A percentile compares a stretch with the other conserved stretches of the same genome.
Conservation (phyloP, 30 jellyfish, hydroid and myxozoan genomes). For the Hydractinia echinata region DNA sequence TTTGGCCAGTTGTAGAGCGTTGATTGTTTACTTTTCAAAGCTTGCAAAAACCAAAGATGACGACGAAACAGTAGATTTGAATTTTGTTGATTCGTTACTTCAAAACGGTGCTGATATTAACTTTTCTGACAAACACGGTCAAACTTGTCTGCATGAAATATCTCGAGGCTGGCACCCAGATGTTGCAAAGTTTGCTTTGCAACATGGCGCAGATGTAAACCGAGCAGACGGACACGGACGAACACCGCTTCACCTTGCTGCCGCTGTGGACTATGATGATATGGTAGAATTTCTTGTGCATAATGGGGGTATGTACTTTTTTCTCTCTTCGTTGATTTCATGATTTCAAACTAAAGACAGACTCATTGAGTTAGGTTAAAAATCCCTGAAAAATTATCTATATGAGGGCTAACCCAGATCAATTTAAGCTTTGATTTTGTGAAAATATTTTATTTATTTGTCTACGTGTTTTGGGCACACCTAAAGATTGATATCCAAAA, state of each 20-base stretch:
- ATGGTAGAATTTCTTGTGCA: conserved; percentile 87
- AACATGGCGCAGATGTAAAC: conserved; percentile 90
- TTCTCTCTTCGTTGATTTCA: neutral
- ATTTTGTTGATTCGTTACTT: conserved; percentile 85
- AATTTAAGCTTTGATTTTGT: too few species aligned
- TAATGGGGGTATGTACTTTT: conserved; percentile 82
- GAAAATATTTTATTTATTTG: too few species aligned
- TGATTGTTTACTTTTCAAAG: conserved; percentile 91
- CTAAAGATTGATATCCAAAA: too few species aligned
- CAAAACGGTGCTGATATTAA: conserved; percentile 97
- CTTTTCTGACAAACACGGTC: conserved; percentile 90
- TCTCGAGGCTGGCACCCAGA: conserved; percentile 99
- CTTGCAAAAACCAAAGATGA: conserved; percentile 88
- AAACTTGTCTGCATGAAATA: conserved; percentile 87
- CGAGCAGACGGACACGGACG: conserved; percentile 88
- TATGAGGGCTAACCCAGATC: too few species aligned
- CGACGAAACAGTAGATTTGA: conserved; percentile 83
- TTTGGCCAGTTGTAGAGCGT: conserved; percentile 97
- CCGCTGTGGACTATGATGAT: conserved; percentile 96
- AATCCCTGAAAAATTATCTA: too few species aligned
- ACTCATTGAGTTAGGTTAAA: too few species aligned
- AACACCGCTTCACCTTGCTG: conserved; percentile 94
- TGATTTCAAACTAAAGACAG: too few species aligned
- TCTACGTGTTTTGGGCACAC: too few species aligned
- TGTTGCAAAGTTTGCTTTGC: conserved; percentile 93